Evolutionary conservation across 2,888 invertebrate species (phyloP).

Genomic region (Horisme vitalbata): DNA sequence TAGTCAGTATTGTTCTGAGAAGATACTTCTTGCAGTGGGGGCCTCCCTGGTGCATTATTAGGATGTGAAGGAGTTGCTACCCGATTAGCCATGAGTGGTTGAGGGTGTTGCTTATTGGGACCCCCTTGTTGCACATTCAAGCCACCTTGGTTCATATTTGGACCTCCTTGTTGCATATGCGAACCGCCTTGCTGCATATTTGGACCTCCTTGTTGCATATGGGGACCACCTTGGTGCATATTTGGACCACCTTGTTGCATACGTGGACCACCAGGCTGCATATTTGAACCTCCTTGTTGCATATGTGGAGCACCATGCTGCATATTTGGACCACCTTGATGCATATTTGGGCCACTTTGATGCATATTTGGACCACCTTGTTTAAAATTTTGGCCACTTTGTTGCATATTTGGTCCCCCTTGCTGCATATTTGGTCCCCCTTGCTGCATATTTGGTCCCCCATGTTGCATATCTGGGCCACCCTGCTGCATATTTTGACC

Average conservation of each 20-base stretch:
- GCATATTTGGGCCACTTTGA: conserved; percentile 22
- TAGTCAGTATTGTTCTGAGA: conserved; percentile 25
- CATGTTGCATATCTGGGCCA: conserved; percentile 12
- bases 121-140: conserved; percentile 1
- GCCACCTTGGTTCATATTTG: conserved; percentile 8
- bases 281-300: conserved; percentile 21
- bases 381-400: conserved; percentile 56
- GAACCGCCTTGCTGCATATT: conserved; percentile 12
- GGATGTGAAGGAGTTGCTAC: conserved; percentile 6
- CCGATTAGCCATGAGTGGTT: conserved; percentile 17
- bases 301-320: conserved; percentile 19
- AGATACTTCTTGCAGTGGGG: conserved; percentile 24
- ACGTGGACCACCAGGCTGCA: conserved; percentile 17
- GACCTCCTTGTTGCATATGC: conserved; percentile 10
- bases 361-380: conserved; percentile 18
- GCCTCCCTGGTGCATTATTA: conserved; percentile 14
- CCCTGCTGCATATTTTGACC: conserved; percentile 14
- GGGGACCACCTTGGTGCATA: conserved; percentile 16
- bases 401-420: conserved; percentile 55
- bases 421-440: conserved; percentile 58
- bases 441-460: conserved; percentile 26
- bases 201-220: conserved; percentile 15
- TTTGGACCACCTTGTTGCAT: conserved; percentile 14
- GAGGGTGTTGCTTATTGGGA: conserved; percentile 12
- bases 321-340: conserved; percentile 18